Percentiles rank a stretch among this genome's conserved stretches.
These are phyloP conservation scores for Seriola quinqueradiata DNA, from an alignment of 2,113 vertebrate species.

Conservation along the genomic window DNA sequence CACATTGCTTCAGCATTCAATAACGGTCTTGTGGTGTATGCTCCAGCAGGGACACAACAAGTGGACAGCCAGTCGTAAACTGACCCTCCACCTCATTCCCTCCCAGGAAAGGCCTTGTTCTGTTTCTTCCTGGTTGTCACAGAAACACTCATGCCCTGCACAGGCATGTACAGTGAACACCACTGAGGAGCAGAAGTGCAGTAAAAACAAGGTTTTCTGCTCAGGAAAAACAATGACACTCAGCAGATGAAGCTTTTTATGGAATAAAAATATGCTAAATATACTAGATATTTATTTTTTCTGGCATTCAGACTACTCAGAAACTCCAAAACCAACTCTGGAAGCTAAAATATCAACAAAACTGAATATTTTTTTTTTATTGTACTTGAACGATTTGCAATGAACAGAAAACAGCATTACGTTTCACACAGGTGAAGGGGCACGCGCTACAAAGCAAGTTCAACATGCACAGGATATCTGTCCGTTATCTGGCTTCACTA, in stretches of 20 bases:
- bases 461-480: no score
- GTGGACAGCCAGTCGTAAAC: slow-evolving; percentile 16
- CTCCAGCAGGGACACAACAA: slow-evolving; percentile 27
- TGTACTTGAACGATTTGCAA: background rate
- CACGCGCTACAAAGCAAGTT: no score
- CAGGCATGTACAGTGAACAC: slow-evolving; percentile 48
- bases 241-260: slow-evolving; percentile 16
- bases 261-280: background rate
- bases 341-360: background rate
- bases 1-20: slow-evolving; percentile 24
- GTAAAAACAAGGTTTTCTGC: slow-evolving; percentile 25
- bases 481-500: background rate
- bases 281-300: background rate
- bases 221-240: slow-evolving; percentile 49
- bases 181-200: slow-evolving; percentile 40
- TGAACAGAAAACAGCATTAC: background rate
- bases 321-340: background rate
- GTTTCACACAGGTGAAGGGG: background rate
- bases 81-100: slow-evolving; percentile 63
- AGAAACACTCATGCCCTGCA: slow-evolving; percentile 67
- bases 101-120: slow-evolving; percentile 80
- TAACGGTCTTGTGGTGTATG: slow-evolving; percentile 22
- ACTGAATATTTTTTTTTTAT: no score
- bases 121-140: slow-evolving; percentile 84
- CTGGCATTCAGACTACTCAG: background rate